These are phyloP conservation scores for Chlorodrepanis virens DNA, from an alignment of 2,113 vertebrate species.

Conservation along the genomic window DNA sequence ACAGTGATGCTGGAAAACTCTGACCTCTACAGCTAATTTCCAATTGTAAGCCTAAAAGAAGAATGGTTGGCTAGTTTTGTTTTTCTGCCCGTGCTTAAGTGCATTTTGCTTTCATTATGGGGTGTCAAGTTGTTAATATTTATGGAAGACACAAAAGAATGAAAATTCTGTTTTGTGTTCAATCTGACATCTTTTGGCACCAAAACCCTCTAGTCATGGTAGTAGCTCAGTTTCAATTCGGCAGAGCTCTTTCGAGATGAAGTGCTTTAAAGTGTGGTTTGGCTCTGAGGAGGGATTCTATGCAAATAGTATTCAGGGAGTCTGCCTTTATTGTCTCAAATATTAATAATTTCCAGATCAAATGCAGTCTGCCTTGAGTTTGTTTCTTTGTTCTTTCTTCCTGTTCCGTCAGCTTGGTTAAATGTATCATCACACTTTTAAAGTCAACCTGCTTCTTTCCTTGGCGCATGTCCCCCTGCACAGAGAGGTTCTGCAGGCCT, in stretches of 20 bases:
- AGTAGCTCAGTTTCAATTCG: slow-evolving; percentile 41
- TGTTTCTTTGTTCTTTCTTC: not conserved
- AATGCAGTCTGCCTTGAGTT: not conserved
- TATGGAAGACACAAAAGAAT: slow-evolving; percentile 60
- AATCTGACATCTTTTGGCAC: slow-evolving; percentile 62
- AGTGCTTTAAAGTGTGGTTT: slow-evolving; percentile 58
- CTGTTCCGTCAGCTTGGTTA: not conserved
- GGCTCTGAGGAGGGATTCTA: slow-evolving; percentile 35
- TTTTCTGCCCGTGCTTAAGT: slow-evolving; percentile 56
- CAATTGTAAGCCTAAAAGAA: slow-evolving; percentile 47
- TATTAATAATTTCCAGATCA: slow-evolving; percentile 69
- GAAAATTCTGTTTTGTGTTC: slow-evolving; percentile 62
- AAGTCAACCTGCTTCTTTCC: slow-evolving; percentile 5
- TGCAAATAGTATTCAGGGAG: slow-evolving; percentile 30
- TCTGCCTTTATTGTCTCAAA: slow-evolving; percentile 52
- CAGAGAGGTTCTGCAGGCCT: not conserved
- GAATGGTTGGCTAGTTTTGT: slow-evolving; percentile 58
- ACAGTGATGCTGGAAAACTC: slow-evolving; percentile 33
- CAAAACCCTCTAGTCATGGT: slow-evolving; percentile 27
- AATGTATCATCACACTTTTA: not conserved
- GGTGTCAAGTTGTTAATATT: slow-evolving; percentile 68
- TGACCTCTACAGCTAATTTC: slow-evolving; percentile 37
- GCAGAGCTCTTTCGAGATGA: slow-evolving; percentile 29
- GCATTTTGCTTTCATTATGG: slow-evolving; percentile 57
- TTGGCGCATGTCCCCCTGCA: not conserved